phyloP scores from a whole-genome alignment of 2,113 vertebrate genomes.

The Tragelaphus imberbis region DNA sequence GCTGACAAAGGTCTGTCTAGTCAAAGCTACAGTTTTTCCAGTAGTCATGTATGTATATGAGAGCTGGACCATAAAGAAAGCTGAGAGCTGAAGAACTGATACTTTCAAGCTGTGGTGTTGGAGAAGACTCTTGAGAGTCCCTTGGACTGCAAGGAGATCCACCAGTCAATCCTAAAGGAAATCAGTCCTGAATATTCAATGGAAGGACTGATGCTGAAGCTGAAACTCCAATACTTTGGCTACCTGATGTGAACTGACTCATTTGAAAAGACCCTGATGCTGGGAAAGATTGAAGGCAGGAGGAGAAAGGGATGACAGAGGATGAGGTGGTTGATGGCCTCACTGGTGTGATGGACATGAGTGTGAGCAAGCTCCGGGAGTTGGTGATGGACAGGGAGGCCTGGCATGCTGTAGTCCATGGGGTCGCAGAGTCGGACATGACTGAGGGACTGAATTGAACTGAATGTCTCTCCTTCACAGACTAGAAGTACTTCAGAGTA shows the following conservation, averaged over 20 bases:
- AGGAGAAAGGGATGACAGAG: neutral
- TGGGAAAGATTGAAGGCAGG: neutral
- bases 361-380: neutral
- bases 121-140: neutral
- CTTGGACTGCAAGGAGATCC: neutral
- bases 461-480: neutral
- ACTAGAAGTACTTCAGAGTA: neutral
- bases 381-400: neutral
- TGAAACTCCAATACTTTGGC: neutral
- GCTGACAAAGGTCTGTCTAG: neutral
- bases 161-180: neutral
- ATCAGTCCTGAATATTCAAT: neutral
- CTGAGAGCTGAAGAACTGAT: neutral
- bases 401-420: fast-evolving
- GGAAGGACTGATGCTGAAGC: neutral
- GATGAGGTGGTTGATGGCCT: neutral
- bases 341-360: neutral
- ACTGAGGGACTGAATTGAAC: neutral
- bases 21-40: neutral
- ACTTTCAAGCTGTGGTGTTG: neutral
- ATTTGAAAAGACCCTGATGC: neutral
- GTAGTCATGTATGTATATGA: neutral
- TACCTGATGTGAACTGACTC: neutral
- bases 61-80: neutral
- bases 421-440: fast-evolving